Evolutionary conservation across 2,888 invertebrate genomes (phyloP).

Genomic region (Apotomis betuletana): DNA sequence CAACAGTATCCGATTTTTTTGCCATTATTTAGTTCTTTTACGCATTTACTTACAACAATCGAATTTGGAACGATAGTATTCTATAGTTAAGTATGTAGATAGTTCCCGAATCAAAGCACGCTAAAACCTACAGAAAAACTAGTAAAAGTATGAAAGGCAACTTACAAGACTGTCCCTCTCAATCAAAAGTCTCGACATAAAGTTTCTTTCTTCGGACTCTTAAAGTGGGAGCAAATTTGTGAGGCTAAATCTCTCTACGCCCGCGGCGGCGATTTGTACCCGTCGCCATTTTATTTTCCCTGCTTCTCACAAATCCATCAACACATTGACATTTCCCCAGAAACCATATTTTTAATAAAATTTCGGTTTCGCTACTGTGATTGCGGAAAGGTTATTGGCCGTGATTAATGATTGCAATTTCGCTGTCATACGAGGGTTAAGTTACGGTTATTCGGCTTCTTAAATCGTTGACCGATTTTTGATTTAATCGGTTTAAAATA

Average conservation of each 20-base stretch:
- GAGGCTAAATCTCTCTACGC: slow-evolving; percentile 51
- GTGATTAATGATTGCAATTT: slow-evolving; percentile 39
- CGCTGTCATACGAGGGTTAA: slow-evolving; percentile 24
- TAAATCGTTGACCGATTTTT: slow-evolving; percentile 27
- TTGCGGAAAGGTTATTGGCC: slow-evolving; percentile 38
- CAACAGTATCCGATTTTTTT: too few species aligned
- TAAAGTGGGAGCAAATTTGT: slow-evolving; percentile 53
- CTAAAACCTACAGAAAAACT: background rate
- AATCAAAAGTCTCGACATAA: slow-evolving; percentile 14
- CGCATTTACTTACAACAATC: too few species aligned
- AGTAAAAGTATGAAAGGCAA: background rate
- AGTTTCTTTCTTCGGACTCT: slow-evolving; percentile 12
- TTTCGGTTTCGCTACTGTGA: slow-evolving; percentile 24
- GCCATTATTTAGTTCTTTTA: too few species aligned
- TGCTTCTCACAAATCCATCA: slow-evolving; percentile 59
- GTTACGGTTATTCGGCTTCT: slow-evolving; percentile 25
- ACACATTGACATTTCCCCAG: slow-evolving; percentile 63
- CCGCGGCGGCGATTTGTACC: slow-evolving; percentile 54
- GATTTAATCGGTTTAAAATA: slow-evolving; percentile 7
- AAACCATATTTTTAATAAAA: slow-evolving; percentile 54
- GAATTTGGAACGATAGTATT: too few species aligned
- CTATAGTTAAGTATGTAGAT: too few species aligned
- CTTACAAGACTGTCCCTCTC: background rate
- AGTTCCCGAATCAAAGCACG: background rate
- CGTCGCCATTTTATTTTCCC: slow-evolving; percentile 51